Evolutionary conservation across 2,113 vertebrate genomes (phyloP).

Genomic region (Polyodon spathula): DNA sequence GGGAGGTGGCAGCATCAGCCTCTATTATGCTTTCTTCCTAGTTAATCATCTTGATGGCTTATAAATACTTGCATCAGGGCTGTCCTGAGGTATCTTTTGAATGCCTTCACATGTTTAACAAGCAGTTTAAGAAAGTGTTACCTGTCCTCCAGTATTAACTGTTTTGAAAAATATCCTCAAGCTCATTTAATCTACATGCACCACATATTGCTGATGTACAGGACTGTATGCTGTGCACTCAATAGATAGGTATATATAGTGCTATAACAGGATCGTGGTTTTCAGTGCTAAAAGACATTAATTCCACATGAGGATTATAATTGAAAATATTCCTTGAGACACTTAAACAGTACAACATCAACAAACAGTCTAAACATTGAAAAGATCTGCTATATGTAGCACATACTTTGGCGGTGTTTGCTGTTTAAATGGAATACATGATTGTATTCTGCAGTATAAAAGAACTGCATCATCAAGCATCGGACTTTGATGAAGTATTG

Average conservation of each 20-base stretch:
- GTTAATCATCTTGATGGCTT: constrained; percentile 8
- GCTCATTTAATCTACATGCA: neutral
- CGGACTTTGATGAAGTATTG: no score
- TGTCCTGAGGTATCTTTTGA: constrained; percentile 1
- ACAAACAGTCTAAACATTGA: no score
- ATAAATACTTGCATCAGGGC: neutral
- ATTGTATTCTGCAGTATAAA: no score
- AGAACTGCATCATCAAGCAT: no score
- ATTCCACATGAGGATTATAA: no score
- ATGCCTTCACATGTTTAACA: constrained; percentile 3
- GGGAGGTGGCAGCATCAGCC: neutral
- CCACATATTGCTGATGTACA: neutral
- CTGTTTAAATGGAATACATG: no score
- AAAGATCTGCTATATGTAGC: no score
- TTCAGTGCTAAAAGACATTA: no score
- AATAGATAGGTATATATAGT: neutral
- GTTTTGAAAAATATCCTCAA: neutral
- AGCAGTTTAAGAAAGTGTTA: constrained; percentile 1
- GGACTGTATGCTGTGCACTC: neutral
- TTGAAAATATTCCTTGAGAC: no score
- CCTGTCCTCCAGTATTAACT: neutral
- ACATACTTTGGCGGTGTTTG: no score
- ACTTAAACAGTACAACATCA: no score
- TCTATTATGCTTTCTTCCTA: neutral
- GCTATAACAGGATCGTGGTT: no score